Base-by-base conservation (phyloP, 2,888 invertebrate species). In the Cryptocephalus primarius region DNA sequence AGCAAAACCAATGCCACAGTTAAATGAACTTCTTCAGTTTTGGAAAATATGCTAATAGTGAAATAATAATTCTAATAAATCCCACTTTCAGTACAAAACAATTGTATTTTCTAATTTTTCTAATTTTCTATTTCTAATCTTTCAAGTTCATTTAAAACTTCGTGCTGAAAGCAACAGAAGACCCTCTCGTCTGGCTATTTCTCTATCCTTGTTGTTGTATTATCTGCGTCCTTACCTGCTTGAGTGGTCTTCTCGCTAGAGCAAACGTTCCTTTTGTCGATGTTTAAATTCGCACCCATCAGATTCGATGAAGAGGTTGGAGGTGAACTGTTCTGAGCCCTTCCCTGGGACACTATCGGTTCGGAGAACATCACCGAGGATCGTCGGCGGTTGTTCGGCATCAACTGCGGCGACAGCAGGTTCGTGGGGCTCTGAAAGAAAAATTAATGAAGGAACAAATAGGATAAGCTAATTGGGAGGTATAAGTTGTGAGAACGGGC, bases 341-440 rank as follows among this genome's bases (percentile, higher is more conserved):
- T 88, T 14, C 80, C 80, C 62, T 88, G 88, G 33, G 88, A 76
- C 38, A 88, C 73, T 10, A 89, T 84, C 33, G 88, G 85, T 64
- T 89, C 88, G 63, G 86, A 88, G 72, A 90, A 90, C 88, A 89
- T 89, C 50, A 90, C 90, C 54, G 88, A 88, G 38, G 89, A 88
- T 44, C 88, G 75, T 12, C 89, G 77, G 12, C 84, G 75, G 56
- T 83, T 80, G 51, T 80, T 76, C 54, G 83, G 80, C 47, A 79
- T 74, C 44, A 82, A 79, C 32, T 86, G 85, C 40, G 87, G 87
- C 55, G 85, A 85, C 44, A 88, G 71, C 43, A 87, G 74, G 40
- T 83, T 81, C 48, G 83, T 79, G 32, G 83, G 79, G 57, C 81
- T 82, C 76, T 80, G 58, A 9, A 55, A 50, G 40, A 48, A 48